These are phyloP conservation scores for Beris chalybata DNA, from an alignment of 2,888 invertebrate species.

Conservation along the genomic window DNA sequence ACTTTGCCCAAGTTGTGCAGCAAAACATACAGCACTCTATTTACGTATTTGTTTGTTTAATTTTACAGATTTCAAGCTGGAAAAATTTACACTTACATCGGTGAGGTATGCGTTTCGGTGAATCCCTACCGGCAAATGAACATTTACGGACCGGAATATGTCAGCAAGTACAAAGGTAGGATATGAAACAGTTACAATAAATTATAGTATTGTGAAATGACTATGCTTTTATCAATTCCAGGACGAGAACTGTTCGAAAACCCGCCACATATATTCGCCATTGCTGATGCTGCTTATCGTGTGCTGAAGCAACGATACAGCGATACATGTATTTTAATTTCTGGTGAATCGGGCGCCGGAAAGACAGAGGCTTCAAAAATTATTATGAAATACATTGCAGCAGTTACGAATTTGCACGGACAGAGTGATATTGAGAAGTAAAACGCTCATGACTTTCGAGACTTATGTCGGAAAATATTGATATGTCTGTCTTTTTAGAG, in stretches of 20 bases:
- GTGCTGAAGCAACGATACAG: constrained; percentile 87
- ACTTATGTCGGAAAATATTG: background rate
- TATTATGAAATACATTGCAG: constrained; percentile 98
- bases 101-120: constrained; percentile 95
- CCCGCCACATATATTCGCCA: constrained; percentile 96
- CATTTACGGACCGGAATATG: constrained; percentile 84
- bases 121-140: constrained; percentile 94
- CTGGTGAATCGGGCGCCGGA: constrained; percentile 96
- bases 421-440: constrained; percentile 96
- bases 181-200: background rate
- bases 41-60: background rate
- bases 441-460: constrained; percentile 36
- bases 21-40: background rate
- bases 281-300: constrained; percentile 94
- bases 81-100: constrained; percentile 97
- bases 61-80: constrained; percentile 82
- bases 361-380: constrained; percentile 99
- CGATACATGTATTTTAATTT: constrained; percentile 97
- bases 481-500: constrained; percentile 62
- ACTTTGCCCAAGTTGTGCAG: background rate
- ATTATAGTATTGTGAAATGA: background rate
- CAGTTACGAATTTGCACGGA: constrained; percentile 89
- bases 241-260: constrained; percentile 96
- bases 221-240: constrained; percentile 31
- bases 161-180: constrained; percentile 84